Evolutionary conservation across 2,888 invertebrate genomes (phyloP).

Genomic region (Drosophila emarginata): DNA sequence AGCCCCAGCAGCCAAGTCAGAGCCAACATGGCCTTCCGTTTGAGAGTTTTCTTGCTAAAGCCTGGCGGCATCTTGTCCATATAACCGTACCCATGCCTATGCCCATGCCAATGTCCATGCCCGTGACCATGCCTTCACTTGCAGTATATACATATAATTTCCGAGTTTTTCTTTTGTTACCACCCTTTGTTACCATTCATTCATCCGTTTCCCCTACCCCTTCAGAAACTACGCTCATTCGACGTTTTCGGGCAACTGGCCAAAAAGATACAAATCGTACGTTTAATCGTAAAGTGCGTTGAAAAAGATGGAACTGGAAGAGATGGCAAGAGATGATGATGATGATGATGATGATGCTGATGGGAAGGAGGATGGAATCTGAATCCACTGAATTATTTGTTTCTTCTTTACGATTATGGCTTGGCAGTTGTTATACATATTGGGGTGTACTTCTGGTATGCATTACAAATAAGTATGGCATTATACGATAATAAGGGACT

Average conservation of each 20-base stretch:
- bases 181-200: neutral
- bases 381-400: slow-evolving; percentile 50
- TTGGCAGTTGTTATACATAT: slow-evolving; percentile 32
- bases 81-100: neutral
- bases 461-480: neutral
- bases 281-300: slow-evolving; percentile 28
- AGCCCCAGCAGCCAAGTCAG: slow-evolving; percentile 3
- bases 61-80: slow-evolving; percentile 8
- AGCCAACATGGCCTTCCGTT: slow-evolving; percentile 11
- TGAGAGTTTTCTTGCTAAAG: slow-evolving; percentile 6
- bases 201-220: neutral
- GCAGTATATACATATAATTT: slow-evolving; percentile 27
- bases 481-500: slow-evolving; percentile 42
- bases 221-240: neutral
- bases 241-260: slow-evolving; percentile 9
- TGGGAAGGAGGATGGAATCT: neutral
- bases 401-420: slow-evolving; percentile 65
- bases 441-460: slow-evolving; percentile 18
- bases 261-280: slow-evolving; percentile 28
- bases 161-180: slow-evolving; percentile 16
- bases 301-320: neutral
- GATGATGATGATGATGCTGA: neutral
- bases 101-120: neutral
- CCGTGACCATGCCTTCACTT: slow-evolving; percentile 7
- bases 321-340: neutral